Evolutionary conservation across 2,797 vertebrate species (phyloP).

Genomic region (Cynopterus sphinx): DNA sequence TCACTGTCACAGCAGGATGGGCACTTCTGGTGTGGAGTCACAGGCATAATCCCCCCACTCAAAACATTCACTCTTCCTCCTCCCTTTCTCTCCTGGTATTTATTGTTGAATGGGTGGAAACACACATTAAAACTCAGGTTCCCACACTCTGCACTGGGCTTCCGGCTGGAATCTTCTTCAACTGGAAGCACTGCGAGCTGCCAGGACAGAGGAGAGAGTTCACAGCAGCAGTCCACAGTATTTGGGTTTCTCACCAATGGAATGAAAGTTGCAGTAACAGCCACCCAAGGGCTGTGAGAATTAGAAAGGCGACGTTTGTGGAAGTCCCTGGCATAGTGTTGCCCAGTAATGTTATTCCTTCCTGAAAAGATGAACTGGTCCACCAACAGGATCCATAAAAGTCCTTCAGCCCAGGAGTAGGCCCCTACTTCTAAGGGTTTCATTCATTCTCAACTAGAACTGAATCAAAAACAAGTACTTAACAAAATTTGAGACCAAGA

Average conservation of each 20-base stretch:
- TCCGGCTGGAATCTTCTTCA: fast-evolving
- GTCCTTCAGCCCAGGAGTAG: not conserved
- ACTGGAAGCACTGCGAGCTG: fast-evolving
- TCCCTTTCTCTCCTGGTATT: not conserved
- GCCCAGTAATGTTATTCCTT: not conserved
- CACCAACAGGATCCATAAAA: not conserved
- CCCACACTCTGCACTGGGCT: not conserved
- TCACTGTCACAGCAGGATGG: fast-evolving
- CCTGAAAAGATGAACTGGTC: not conserved
- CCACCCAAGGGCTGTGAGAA: no score
- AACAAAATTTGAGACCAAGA: not conserved
- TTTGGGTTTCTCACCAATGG: not conserved
- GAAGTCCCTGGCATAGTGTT: not conserved
- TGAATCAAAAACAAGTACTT: not conserved
- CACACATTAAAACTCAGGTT: not conserved
- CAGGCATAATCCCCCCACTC: not conserved
- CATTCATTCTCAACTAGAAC: not conserved
- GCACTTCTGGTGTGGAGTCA: no score
- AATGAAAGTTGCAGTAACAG: not conserved
- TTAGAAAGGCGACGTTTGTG: not conserved
- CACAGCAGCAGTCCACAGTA: fast-evolving
- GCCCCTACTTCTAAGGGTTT: not conserved
- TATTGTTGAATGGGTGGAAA: no score
- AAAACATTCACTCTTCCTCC: no score
- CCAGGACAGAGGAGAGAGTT: not conserved